These are phyloP conservation scores for Drosophila nigritarsus DNA, from an alignment of 2,888 invertebrate genomes.

Conservation along the genomic window DNA sequence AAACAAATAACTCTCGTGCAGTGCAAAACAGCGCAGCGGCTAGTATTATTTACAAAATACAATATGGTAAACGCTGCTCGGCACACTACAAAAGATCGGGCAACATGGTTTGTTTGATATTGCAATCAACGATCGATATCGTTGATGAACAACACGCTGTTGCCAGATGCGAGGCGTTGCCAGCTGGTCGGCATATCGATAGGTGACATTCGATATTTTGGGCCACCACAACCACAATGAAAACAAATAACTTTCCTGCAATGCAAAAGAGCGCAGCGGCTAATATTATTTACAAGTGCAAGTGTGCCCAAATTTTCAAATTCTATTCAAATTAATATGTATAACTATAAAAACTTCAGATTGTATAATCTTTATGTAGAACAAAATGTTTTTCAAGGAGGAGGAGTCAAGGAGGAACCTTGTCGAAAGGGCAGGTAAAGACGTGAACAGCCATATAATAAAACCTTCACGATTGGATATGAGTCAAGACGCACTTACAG, in stretches of 20 bases:
- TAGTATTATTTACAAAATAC: too few species aligned
- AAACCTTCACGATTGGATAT: background rate
- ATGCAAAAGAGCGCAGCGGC: constrained; percentile 9
- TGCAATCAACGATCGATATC: background rate
- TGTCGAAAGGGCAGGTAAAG: background rate
- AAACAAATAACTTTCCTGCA: constrained; percentile 12
- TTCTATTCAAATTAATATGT: background rate
- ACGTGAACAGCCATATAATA: background rate
- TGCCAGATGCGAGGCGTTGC: too few species aligned
- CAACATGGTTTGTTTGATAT: background rate
- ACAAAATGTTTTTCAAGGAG: background rate
- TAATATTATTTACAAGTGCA: constrained; percentile 1
- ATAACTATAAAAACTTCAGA: background rate
- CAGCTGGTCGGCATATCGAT: constrained; percentile 7
- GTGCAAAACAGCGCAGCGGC: constrained; percentile 7
- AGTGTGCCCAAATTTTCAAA: background rate
- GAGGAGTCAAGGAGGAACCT: too few species aligned
- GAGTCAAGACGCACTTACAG: background rate
- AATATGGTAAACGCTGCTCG: constrained; percentile 4
- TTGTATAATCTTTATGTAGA: background rate
- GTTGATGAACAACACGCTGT: background rate
- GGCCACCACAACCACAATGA: background rate
- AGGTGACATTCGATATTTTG: constrained; percentile 3
- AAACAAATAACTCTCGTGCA: constrained; percentile 13
- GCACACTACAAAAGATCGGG: background rate